Percentiles rank a stretch among this genome's conserved stretches.
Conservation (phyloP, 2,888 invertebrate species). For the Xestia c-nigrum region DNA sequence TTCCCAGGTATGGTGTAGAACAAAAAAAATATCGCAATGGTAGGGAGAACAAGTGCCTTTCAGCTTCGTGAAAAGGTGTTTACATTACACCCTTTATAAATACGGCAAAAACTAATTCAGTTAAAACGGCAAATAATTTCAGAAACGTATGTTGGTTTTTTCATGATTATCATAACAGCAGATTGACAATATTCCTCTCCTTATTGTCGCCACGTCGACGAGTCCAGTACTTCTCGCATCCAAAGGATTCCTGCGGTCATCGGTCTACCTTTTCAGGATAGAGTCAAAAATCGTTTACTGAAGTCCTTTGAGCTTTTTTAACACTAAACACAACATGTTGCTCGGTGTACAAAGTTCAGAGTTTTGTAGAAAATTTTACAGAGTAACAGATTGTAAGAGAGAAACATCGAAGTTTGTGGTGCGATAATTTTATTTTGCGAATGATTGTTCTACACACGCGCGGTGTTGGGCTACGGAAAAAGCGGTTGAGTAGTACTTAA, state of each 20-base stretch:
- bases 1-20: too few relatives aligned
- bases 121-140: not conserved
- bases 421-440: constrained; percentile 70
- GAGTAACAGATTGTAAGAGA: constrained; percentile 17
- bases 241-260: not conserved
- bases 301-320: not conserved
- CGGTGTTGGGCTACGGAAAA: constrained; percentile 18
- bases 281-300: not conserved
- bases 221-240: not conserved
- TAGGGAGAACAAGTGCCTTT: too few relatives aligned
- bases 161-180: not conserved
- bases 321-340: not conserved
- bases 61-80: too few relatives aligned
- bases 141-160: not conserved
- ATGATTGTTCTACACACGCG: constrained; percentile 66
- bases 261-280: not conserved
- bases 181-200: not conserved
- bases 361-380: constrained; percentile 46
- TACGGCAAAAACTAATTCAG: not conserved
- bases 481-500: not conserved
- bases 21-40: too few relatives aligned
- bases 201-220: not conserved
- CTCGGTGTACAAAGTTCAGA: constrained; percentile 25
- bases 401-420: constrained; percentile 45
- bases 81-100: too few relatives aligned